A percentile compares a stretch with the other conserved stretches of the same genome.
Evolutionary conservation across 53 echinoderm and acorn worm genomes (phyloP).

Genomic region (Echinometra lucunter): DNA sequence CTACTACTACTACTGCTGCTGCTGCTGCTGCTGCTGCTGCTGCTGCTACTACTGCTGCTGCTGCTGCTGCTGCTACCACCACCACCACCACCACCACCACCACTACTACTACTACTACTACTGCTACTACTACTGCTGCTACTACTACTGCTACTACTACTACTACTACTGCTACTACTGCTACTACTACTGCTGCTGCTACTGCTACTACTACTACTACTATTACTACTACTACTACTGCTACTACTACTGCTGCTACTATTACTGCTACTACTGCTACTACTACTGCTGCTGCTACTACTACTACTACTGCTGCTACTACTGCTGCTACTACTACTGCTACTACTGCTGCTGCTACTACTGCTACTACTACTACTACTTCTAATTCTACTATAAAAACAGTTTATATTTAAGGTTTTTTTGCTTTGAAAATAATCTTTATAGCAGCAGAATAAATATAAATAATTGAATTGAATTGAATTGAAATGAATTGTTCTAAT

Average conservation of each 20-base stretch:
- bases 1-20: slow-evolving; percentile 23
- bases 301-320: neutral
- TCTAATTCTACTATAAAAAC: too few species aligned
- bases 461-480: too few species aligned
- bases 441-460: too few species aligned
- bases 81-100: neutral
- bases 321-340: neutral
- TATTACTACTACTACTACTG: neutral
- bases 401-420: too few species aligned
- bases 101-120: neutral
- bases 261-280: slow-evolving; percentile 13
- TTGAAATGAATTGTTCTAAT: too few species aligned
- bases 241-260: slow-evolving; percentile 24
- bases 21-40: neutral
- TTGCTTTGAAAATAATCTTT: too few species aligned
- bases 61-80: slow-evolving; percentile 8
- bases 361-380: too few species aligned
- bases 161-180: neutral
- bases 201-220: slow-evolving; percentile 13
- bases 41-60: slow-evolving; percentile 1
- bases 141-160: slow-evolving; percentile 33
- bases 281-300: neutral
- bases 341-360: neutral
- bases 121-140: neutral
- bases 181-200: slow-evolving; percentile 16